Percentiles rank a stretch among this genome's conserved stretches.
phyloP scores from a whole-genome alignment of 2,113 vertebrate genomes.

The Bungarus multicinctus region DNA sequence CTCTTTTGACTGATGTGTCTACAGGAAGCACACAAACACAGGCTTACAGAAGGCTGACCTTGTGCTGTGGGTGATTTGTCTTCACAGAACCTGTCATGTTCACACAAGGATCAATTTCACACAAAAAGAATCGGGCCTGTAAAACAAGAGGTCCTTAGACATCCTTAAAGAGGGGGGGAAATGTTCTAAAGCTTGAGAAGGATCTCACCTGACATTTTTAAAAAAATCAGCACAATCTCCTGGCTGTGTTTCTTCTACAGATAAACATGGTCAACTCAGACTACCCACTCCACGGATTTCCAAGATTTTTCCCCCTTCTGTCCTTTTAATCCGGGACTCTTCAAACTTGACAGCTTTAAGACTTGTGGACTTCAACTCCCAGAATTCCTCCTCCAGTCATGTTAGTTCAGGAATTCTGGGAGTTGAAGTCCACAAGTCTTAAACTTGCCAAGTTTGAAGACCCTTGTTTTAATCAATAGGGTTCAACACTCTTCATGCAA shows the following conservation, averaged over 20 bases:
- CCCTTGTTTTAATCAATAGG: not conserved
- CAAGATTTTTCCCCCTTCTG: not conserved
- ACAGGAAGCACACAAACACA: slow-evolving; percentile 49
- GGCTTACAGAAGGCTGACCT: slow-evolving; percentile 72
- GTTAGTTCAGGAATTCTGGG: no score
- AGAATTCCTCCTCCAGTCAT: no score
- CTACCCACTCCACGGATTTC: not conserved
- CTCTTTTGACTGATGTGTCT: slow-evolving; percentile 67
- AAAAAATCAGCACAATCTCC: slow-evolving; percentile 54
- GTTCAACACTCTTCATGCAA: not conserved
- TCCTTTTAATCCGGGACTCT: not conserved
- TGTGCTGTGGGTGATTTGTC: slow-evolving; percentile 72
- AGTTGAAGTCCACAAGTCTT: no score
- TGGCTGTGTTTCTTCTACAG: not conserved
- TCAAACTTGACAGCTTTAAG: no score
- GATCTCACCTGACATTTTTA: slow-evolving; percentile 35
- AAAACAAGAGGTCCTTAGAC: slow-evolving; percentile 63
- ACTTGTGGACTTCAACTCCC: no score
- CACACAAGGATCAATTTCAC: slow-evolving; percentile 72
- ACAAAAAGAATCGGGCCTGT: slow-evolving; percentile 58
- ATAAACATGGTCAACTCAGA: not conserved
- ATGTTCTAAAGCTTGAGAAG: slow-evolving; percentile 48
- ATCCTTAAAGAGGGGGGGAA: slow-evolving; percentile 52
- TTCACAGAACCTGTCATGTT: slow-evolving; percentile 74
- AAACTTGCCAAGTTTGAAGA: no score